Percentiles rank a stretch among this genome's conserved stretches.
phyloP scores from a whole-genome alignment of 2,113 vertebrate species.

The Prionailurus bengalensis region DNA sequence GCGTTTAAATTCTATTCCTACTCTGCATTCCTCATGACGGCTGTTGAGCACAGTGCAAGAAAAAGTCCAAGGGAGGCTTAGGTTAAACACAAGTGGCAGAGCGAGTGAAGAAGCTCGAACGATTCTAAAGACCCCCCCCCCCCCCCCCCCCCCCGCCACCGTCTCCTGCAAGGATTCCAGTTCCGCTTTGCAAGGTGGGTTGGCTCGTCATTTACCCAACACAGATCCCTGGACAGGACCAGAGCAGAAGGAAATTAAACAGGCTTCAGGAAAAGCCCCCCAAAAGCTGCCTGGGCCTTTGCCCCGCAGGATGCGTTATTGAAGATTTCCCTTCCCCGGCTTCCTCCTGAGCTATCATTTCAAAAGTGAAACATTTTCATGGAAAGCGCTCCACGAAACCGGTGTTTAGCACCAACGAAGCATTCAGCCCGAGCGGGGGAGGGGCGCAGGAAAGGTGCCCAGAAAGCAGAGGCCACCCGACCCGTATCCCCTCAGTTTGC shows the following conservation, averaged over 20 bases:
- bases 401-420: slow-evolving; percentile 15
- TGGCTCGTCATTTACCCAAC: not conserved
- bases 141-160: not conserved
- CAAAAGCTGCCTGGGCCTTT: not conserved
- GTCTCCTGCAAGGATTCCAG: not conserved
- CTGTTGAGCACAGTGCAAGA: not conserved
- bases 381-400: not conserved
- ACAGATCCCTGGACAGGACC: not conserved
- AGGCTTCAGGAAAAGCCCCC: not conserved
- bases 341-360: not conserved
- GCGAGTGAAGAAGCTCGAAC: not conserved
- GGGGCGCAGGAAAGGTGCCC: too few relatives aligned
- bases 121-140: not conserved
- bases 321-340: not conserved
- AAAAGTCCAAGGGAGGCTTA: not conserved
- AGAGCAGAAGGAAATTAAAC: not conserved
- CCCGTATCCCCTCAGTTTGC: not conserved
- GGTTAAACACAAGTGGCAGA: not conserved
- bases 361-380: slow-evolving; percentile 13
- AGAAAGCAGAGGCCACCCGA: not conserved
- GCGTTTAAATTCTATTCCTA: not conserved
- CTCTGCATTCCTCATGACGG: not conserved
- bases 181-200: not conserved
- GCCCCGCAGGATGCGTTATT: rapidly evolving
- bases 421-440: not conserved